Percentiles rank a stretch among this genome's conserved stretches.
These are phyloP conservation scores for Carassius carassius DNA, from an alignment of 2,113 vertebrate species.

Conservation along the genomic window DNA sequence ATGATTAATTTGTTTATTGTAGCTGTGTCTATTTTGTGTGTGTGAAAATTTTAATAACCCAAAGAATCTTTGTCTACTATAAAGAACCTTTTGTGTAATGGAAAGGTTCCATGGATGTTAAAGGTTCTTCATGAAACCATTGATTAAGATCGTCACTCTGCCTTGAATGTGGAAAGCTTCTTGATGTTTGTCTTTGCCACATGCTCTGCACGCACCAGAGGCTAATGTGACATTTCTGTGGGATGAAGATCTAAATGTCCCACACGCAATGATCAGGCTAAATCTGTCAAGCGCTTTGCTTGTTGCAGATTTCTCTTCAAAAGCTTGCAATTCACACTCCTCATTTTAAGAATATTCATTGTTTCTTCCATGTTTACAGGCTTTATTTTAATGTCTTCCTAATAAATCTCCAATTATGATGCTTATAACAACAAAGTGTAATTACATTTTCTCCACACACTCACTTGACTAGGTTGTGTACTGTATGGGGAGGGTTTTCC, in stretches of 20 bases:
- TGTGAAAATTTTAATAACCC: too few relatives aligned
- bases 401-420: conserved; percentile 45
- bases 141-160: background rate
- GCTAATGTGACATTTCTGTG: conserved; percentile 26
- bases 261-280: background rate
- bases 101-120: too few relatives aligned
- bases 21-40: too few relatives aligned
- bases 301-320: conserved; percentile 3
- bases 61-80: too few relatives aligned
- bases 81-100: too few relatives aligned
- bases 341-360: background rate
- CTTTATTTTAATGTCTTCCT: background rate
- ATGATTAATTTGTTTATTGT: too few relatives aligned
- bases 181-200: background rate
- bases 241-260: background rate
- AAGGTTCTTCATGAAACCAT: background rate
- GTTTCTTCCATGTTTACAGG: conserved; percentile 16
- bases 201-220: background rate
- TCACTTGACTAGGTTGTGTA: conserved; percentile 14
- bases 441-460: conserved; percentile 5
- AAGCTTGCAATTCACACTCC: background rate
- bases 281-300: conserved; percentile 14
- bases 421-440: conserved; percentile 44
- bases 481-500: background rate
- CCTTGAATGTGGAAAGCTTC: background rate